phyloP scores from a whole-genome alignment of 2,113 vertebrate genomes.

The Anoura caudifer region DNA sequence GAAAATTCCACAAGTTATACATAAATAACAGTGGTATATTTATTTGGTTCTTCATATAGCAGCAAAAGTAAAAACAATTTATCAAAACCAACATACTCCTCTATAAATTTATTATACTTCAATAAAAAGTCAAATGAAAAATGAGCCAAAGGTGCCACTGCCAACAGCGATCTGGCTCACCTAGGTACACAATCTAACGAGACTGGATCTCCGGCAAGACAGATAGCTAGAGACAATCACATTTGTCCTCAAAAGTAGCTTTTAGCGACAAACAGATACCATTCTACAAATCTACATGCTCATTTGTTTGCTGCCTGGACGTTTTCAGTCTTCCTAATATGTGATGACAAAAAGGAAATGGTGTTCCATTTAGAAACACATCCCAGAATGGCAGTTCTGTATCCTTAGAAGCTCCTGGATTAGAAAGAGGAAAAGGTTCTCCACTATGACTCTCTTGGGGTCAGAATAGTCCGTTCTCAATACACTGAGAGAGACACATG shows the following conservation, averaged over 20 bases:
- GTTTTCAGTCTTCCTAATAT: neutral
- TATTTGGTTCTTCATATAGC: neutral
- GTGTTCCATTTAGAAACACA: neutral
- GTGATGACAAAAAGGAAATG: neutral
- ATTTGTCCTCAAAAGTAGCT: neutral
- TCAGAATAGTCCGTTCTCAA: neutral
- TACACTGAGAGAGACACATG: neutral
- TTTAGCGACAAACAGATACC: neutral
- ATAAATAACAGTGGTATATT: neutral
- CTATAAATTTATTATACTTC: neutral
- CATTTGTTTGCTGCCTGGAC: neutral
- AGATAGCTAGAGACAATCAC: neutral
- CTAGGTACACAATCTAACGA: neutral
- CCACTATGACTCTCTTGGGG: neutral
- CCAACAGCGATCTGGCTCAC: neutral
- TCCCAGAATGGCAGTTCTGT: neutral
- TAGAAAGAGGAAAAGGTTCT: neutral
- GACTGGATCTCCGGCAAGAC: neutral
- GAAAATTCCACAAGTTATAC: neutral
- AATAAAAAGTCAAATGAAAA: neutral
- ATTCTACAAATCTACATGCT: neutral
- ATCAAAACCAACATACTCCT: neutral
- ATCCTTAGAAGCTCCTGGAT: neutral
- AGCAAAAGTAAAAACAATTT: constrained; percentile 17
- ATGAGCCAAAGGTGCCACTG: neutral